Conservation (phyloP, 1,140 invertebrate genomes). For the Anthonomus grandis region DNA sequence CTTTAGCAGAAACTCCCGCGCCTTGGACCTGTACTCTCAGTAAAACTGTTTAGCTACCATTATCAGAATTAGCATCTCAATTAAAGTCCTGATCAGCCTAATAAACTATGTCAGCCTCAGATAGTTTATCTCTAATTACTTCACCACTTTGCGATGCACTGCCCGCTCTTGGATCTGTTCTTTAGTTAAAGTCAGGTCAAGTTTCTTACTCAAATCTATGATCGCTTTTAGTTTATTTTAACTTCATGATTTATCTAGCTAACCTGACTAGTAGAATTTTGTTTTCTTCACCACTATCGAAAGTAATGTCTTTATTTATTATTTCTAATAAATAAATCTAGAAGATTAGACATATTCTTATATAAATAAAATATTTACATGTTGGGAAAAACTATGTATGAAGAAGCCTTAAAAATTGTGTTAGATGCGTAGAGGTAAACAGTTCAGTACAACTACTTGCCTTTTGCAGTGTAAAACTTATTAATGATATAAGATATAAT, state of each 20-base stretch:
- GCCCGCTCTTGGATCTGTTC: slow-evolving; percentile 11
- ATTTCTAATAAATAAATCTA: too few relatives aligned
- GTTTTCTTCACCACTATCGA: slow-evolving; percentile 15
- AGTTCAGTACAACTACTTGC: too few relatives aligned
- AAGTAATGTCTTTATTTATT: slow-evolving; percentile 1
- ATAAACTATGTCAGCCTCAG: slow-evolving; percentile 14
- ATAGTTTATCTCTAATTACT: slow-evolving; percentile 9
- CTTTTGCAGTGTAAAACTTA: too few relatives aligned
- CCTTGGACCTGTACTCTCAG: too few relatives aligned
- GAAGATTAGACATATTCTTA: too few relatives aligned
- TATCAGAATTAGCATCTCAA: slow-evolving; percentile 2
- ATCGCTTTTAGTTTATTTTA: slow-evolving; percentile 15
- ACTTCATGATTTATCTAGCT: slow-evolving; percentile 1
- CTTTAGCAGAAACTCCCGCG: too few relatives aligned
- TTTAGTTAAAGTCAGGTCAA: slow-evolving; percentile 13
- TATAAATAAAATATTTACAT: too few relatives aligned
- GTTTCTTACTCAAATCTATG: slow-evolving; percentile 9
- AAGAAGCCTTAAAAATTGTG: too few relatives aligned
- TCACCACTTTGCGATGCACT: slow-evolving; percentile 8
- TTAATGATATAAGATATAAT: too few relatives aligned
- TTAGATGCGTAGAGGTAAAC: too few relatives aligned
- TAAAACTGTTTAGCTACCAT: too few relatives aligned
- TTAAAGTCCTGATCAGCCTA: slow-evolving; percentile 12
- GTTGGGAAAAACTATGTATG: too few relatives aligned
- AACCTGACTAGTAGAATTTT: slow-evolving; percentile 10